A percentile compares a stretch with the other conserved stretches of the same genome.
These are phyloP conservation scores for Panzeria rudis DNA, from an alignment of 2,888 invertebrate genomes.

Conservation along the genomic window DNA sequence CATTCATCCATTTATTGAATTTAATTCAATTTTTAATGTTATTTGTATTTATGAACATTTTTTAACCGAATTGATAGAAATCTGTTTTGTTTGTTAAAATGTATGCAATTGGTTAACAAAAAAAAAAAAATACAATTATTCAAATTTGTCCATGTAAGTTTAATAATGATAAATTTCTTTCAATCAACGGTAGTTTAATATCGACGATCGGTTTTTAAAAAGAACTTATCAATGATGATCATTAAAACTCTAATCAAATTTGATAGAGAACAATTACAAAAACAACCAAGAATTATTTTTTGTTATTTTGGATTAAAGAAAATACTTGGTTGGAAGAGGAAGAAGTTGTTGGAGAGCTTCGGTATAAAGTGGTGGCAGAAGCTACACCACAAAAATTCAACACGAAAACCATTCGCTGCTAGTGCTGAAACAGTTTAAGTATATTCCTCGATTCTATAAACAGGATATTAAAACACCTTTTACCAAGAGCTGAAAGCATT, in stretches of 20 bases:
- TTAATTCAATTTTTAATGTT: background rate
- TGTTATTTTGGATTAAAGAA: too few species aligned
- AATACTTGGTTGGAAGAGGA: too few species aligned
- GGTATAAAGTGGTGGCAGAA: too few species aligned
- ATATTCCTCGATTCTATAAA: too few species aligned
- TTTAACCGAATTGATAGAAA: background rate
- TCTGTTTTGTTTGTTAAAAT: background rate
- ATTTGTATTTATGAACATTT: background rate
- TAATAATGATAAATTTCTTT: conserved; percentile 4
- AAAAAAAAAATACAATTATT: background rate
- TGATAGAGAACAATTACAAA: background rate
- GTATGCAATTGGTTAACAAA: conserved; percentile 8
- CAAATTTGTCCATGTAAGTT: background rate
- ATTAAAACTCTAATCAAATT: background rate
- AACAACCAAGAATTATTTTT: too few species aligned
- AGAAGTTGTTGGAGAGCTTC: too few species aligned
- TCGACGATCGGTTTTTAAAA: too few species aligned
- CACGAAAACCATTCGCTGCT: background rate
- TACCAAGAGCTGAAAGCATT: too few species aligned
- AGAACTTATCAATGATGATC: background rate
- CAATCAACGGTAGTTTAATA: background rate
- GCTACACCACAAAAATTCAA: too few species aligned
- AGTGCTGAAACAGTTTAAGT: too few species aligned
- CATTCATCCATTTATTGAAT: background rate
- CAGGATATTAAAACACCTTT: too few species aligned